Conservation (phyloP, 2,113 vertebrate species). For the Cepphus grylle region DNA sequence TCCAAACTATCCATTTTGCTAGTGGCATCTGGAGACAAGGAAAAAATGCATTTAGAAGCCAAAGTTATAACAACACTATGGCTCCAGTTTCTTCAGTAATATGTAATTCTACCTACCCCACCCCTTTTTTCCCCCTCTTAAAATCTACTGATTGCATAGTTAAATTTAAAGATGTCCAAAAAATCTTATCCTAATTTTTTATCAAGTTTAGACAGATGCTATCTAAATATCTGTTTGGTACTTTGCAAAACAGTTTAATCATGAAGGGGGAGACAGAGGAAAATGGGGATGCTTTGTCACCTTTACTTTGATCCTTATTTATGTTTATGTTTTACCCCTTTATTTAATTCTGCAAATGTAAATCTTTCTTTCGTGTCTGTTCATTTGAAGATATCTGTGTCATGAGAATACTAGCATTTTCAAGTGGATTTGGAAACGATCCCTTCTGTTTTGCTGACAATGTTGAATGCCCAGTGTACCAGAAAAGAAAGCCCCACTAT, state of each 20-base stretch:
- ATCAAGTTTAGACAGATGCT: neutral
- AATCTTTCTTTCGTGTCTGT: neutral
- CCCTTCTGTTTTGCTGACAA: conserved; percentile 41
- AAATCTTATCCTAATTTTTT: neutral
- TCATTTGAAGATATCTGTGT: conserved; percentile 28
- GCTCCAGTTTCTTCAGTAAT: neutral
- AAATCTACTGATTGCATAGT: neutral
- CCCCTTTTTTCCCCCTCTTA: neutral
- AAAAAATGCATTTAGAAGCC: conserved; percentile 12
- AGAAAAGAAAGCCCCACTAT: conserved; percentile 48
- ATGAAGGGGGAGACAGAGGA: neutral
- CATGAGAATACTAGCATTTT: conserved; percentile 1
- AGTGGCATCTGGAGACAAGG: conserved; percentile 5
- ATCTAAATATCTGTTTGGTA: neutral
- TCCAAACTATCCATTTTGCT: neutral
- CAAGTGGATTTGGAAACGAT: conserved; percentile 49
- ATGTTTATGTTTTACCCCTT: neutral
- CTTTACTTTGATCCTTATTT: neutral
- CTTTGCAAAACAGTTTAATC: neutral
- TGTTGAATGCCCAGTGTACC: conserved; percentile 10
- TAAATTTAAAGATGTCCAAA: neutral
- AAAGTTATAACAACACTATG: neutral
- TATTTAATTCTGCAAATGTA: conserved; percentile 22
- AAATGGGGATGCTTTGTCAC: neutral
- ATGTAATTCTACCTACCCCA: neutral